Percentiles rank a stretch among this genome's conserved stretches.
phyloP scores from a whole-genome alignment of 2,888 invertebrate genomes.

The Ommatoiulus sabulosus region DNA sequence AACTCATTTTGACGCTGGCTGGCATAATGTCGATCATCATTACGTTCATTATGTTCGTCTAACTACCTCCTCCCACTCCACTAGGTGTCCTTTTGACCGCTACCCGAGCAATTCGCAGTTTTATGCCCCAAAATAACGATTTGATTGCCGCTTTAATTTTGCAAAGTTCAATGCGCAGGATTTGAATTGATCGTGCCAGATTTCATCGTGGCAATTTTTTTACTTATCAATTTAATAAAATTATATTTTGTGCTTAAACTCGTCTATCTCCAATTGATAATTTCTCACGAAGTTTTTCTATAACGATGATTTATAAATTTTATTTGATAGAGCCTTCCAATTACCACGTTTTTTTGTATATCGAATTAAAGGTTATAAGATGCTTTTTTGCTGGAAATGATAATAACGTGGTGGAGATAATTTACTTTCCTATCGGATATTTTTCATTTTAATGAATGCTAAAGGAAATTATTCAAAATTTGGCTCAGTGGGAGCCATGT shows the following conservation, averaged over 20 bases:
- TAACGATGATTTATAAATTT: neutral
- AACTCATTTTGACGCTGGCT: conserved; percentile 50
- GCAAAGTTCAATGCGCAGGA: conserved; percentile 38
- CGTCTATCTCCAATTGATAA: neutral
- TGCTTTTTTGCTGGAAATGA: too few species aligned
- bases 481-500: neutral
- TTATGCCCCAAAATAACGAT: conserved; percentile 53
- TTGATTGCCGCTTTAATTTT: neutral
- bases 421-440: too few species aligned
- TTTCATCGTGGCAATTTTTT: neutral
- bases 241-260: neutral
- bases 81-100: conserved; percentile 47
- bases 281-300: neutral
- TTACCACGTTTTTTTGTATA: neutral
- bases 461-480: neutral
- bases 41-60: conserved; percentile 37
- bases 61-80: conserved; percentile 49
- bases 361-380: too few species aligned
- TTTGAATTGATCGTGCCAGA: neutral
- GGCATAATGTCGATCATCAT: conserved; percentile 51
- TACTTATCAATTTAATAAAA: neutral
- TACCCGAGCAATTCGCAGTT: conserved; percentile 37
- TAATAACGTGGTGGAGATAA: too few species aligned
- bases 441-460: too few species aligned
- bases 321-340: neutral